A percentile compares a stretch with the other conserved stretches of the same genome.
Evolutionary conservation across 53 echinoderm and acorn worm genomes (phyloP).

Genomic region (Echinometra lucunter): DNA sequence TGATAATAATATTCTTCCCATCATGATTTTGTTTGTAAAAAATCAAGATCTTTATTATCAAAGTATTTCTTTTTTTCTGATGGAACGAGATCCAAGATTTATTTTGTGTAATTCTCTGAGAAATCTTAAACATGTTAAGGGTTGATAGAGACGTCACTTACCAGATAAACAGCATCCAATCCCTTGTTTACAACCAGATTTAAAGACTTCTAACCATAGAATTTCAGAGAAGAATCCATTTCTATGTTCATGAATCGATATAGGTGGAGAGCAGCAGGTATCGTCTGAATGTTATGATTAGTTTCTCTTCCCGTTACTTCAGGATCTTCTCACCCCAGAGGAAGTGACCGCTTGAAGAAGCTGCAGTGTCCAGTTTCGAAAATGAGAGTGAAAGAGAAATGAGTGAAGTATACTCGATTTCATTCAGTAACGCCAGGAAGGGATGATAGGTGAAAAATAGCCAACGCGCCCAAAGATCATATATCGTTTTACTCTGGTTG

Average conservation of each 20-base stretch:
- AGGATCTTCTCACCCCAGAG: background rate
- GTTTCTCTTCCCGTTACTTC: background rate
- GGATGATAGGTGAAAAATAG: background rate
- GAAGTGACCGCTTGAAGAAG: background rate
- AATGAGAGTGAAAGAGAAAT: background rate
- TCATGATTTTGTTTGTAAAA: too few species aligned
- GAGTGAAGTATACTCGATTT: background rate
- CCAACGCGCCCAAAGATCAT: background rate
- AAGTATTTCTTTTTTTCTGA: too few species aligned
- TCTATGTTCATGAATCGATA: background rate
- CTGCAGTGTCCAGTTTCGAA: background rate
- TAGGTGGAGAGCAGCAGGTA: background rate
- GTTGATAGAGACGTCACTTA: background rate
- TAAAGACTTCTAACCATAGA: background rate
- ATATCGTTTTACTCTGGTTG: background rate
- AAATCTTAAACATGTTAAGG: too few species aligned
- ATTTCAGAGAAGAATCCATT: background rate
- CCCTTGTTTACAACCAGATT: background rate
- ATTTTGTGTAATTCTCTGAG: background rate
- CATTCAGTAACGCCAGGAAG: background rate
- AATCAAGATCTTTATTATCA: too few species aligned
- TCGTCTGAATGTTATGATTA: background rate
- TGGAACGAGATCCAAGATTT: background rate
- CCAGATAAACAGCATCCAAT: background rate
- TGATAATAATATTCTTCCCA: too few species aligned